Percentiles rank a stretch among this genome's conserved stretches.
Conservation (phyloP, 1,140 invertebrate species). For the Helicoverpa armigera region DNA sequence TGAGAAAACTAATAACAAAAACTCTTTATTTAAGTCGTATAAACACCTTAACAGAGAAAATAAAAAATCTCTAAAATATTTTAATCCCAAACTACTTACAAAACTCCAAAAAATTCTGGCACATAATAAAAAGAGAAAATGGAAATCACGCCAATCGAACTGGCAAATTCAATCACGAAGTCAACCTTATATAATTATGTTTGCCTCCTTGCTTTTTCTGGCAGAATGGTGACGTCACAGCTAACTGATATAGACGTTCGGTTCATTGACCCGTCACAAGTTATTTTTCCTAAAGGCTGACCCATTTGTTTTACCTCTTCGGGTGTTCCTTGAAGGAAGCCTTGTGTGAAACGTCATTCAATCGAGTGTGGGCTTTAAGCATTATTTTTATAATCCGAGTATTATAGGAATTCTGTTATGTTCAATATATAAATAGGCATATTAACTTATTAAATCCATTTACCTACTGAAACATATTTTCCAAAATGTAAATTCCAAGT, state of each 20-base stretch:
- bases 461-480: too few relatives aligned
- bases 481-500: too few relatives aligned
- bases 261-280: slow-evolving; percentile 49
- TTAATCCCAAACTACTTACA: not conserved
- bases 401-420: too few relatives aligned
- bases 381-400: too few relatives aligned
- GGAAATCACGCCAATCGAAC: slow-evolving; percentile 47
- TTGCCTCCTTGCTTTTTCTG: slow-evolving; percentile 51
- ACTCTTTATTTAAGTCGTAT: too few relatives aligned
- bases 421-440: too few relatives aligned
- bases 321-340: slow-evolving; percentile 21
- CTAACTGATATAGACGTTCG: slow-evolving; percentile 29
- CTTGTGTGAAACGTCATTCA: slow-evolving; percentile 6
- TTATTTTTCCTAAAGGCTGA: slow-evolving; percentile 50
- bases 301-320: slow-evolving; percentile 51
- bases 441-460: too few relatives aligned
- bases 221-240: slow-evolving; percentile 23
- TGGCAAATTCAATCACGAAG: slow-evolving; percentile 54
- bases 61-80: not conserved
- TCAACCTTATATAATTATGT: slow-evolving; percentile 50
- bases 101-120: not conserved
- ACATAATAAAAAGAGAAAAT: slow-evolving; percentile 32
- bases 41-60: not conserved
- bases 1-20: too few relatives aligned
- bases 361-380: slow-evolving; percentile 1